phyloP scores from a whole-genome alignment of 2,113 vertebrate genomes.

The Mesocricetus auratus region DNA sequence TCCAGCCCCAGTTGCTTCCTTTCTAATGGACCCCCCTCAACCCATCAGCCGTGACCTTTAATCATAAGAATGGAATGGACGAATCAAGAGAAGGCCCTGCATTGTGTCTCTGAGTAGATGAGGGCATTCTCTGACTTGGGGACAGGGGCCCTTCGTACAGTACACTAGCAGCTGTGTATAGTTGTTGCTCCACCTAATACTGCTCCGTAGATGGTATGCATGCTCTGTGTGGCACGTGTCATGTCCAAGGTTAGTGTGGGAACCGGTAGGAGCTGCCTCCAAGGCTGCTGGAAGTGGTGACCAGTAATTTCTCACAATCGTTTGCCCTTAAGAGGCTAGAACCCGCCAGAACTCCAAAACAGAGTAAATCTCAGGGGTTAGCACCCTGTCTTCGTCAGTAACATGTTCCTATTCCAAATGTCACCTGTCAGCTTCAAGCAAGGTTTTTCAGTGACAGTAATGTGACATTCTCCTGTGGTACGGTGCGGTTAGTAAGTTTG shows the following conservation, averaged over 20 bases:
- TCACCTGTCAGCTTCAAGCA: slow-evolving; percentile 3
- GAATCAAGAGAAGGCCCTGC: not conserved
- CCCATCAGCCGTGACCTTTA: not conserved
- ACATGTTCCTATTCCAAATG: not conserved
- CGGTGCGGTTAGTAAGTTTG: not conserved
- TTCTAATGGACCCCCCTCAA: not conserved
- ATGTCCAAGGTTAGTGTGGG: not conserved
- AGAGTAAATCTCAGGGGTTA: not conserved
- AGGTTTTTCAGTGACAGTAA: not conserved
- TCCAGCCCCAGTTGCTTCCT: not conserved
- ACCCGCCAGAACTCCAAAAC: not conserved
- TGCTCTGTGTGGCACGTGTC: not conserved
- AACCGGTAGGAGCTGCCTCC: not conserved
- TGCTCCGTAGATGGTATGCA: accelerated
- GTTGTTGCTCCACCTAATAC: not conserved
- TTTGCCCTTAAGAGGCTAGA: not conserved
- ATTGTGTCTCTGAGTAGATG: not conserved
- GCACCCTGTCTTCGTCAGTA: not conserved
- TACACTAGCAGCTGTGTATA: not conserved
- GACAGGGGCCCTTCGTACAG: not conserved
- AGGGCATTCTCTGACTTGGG: not conserved
- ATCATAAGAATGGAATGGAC: not conserved
- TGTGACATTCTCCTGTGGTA: not conserved
- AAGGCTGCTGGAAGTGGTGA: not conserved
- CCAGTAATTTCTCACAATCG: not conserved